Conservation (phyloP, 2,888 invertebrate species). For the Ophion ventricosus region DNA sequence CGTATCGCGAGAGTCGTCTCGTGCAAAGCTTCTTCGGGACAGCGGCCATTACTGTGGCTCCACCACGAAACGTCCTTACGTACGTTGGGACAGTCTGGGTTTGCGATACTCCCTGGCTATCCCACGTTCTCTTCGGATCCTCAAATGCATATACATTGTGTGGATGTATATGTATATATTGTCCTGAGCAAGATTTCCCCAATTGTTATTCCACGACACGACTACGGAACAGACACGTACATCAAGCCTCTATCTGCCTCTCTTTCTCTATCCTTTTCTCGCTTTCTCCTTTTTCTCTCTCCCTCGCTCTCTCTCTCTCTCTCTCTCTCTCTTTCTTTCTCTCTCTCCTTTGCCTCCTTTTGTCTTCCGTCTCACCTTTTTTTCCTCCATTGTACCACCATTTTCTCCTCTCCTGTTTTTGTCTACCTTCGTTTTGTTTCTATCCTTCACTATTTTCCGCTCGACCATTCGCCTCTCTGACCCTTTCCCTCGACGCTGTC, state of each 20-base stretch:
- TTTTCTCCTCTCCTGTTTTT: slow-evolving; percentile 24
- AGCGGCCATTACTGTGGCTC: slow-evolving; percentile 43
- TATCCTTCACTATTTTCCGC: slow-evolving; percentile 25
- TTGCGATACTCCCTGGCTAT: slow-evolving; percentile 38
- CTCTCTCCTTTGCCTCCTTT: slow-evolving; percentile 23
- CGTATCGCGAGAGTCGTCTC: slow-evolving; percentile 26
- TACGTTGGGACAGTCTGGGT: slow-evolving; percentile 9
- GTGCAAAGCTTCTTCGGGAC: slow-evolving; percentile 40
- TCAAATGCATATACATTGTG: slow-evolving; percentile 15
- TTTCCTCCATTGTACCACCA: slow-evolving; percentile 22
- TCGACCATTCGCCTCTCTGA: slow-evolving; percentile 23
- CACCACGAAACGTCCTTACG: slow-evolving; percentile 26
- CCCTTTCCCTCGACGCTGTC: slow-evolving; percentile 32
- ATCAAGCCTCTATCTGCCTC: slow-evolving; percentile 54
- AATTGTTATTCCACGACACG: slow-evolving; percentile 80
- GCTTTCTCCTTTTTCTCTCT: slow-evolving; percentile 14
- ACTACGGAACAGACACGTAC: slow-evolving; percentile 74
- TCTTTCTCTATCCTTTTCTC: slow-evolving; percentile 17
- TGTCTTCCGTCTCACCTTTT: slow-evolving; percentile 46
- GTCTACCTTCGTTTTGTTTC: neutral
- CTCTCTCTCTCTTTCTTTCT: too few species aligned
- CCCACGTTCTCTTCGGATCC: slow-evolving; percentile 37
- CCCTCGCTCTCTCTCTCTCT: slow-evolving; percentile 11
- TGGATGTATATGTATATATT: slow-evolving; percentile 70
- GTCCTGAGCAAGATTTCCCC: slow-evolving; percentile 74